Base-by-base conservation (phyloP, 2,888 invertebrate species). In the Agrilus cyanescens region DNA sequence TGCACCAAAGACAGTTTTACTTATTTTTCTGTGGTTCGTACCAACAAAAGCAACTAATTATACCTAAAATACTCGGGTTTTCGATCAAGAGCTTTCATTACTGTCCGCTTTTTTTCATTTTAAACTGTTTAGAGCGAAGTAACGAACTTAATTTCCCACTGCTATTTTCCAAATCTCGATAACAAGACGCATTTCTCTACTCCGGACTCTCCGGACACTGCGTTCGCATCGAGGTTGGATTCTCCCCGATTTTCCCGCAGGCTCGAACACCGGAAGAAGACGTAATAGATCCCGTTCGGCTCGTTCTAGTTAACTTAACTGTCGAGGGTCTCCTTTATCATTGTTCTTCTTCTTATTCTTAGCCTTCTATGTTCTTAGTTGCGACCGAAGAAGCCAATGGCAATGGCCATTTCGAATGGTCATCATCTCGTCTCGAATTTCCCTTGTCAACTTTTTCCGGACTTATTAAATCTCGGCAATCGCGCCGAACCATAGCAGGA, bases 251-350 rank as follows among this genome's bases (percentile, higher is more conserved):
- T 25, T 25, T 25, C 25, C 25, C 25, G 25, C 25, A 25, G 25
- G 25, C 25, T 10, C 51, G 51, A 48, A 56, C 54, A 53, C 57
- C 61, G 60, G 60, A 63, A 62, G 60, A 62, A 60, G 61, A 63
- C 60, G 57, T 46, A 63, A 64, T 63, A 58, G 63, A 53, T 58
- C 62, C 62, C 63, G 51, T 49, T 57, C 55, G 62, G 55, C 57
- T 57, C 58, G 59, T 62, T 61, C 49, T 48, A 53, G 46, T 53
- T 50, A 51, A 54, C 55, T 54, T 51, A 47, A 50, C 49, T 51
- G 52, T 49, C 54, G 54, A 52, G 53, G 51, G 50, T 58, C 56
- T 55, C 53, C 57, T 57, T 57, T 54, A 57, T 52, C 53, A 58
- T 59, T 58, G 61, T 59, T 59, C 59, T 56, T 52, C 52, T 25